Evolutionary conservation across 2,888 invertebrate genomes (phyloP), one percentile per base, ranked within the genome.

Genomic region (Steinernema hermaphroditum): DNA sequence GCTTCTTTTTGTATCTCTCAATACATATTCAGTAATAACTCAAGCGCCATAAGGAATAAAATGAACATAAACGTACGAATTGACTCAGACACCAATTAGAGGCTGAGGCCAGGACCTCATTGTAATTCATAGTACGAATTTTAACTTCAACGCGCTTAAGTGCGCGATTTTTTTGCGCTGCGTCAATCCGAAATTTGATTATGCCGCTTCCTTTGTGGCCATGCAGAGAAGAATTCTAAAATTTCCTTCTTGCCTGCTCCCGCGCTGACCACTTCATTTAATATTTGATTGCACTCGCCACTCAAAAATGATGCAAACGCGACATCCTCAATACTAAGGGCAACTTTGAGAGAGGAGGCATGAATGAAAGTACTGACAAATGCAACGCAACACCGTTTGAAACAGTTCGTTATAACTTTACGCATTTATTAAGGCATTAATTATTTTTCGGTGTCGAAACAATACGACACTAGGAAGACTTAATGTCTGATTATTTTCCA

Each of bases 231-330:
- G 62, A 24, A 62, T 62, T 62, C 19, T 32, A 19, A n/a, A n/a
- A 62, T 62, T 62, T 62, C 62, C 32, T 14, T 32, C 32, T 29
- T 32, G 62, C 62, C 2, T 62, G 62, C 22, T 27, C 27, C 27
- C 27, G 19, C 54, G 62, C 16, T 62, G 62, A 62, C 29, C 62
- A 62, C 62, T 62, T 62, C 62, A 62, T 62, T 29, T 27, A 62
- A 62, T 62, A 32, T 62, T 62, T 62, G 62, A 32, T 29, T 62
- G 62, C 62, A 29, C 62, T 34, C 32, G 62, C 34, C 19, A 32
- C 16, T 62, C 27, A 34, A 37, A 37, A 8, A 37, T 12, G 37
- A 37, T 37, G 37, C 37, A 37, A 37, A 37, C 4, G 37, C 37
- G 12, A 37, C 6, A 8, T 4, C 4, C 37, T 4, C 6, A 37